phyloP scores from a whole-genome alignment of 2,888 invertebrate species.

The Tinea trinotella region DNA sequence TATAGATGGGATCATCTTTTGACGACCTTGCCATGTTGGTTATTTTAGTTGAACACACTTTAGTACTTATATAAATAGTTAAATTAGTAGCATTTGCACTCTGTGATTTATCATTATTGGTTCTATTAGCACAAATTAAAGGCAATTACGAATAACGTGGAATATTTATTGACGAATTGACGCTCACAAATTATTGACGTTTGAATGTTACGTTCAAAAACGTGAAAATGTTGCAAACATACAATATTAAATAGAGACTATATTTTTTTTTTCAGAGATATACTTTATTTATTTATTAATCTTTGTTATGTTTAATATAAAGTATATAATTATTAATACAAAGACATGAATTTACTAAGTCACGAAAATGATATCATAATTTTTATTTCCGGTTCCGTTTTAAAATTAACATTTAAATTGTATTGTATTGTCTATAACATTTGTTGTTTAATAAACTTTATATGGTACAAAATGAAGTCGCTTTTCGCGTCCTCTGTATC shows the following conservation, averaged over 20 bases:
- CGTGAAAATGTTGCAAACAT: neutral
- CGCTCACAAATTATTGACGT: slow-evolving; percentile 30
- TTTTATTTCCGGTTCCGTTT: too few relatives aligned
- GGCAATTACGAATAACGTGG: slow-evolving; percentile 45
- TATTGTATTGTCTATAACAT: too few relatives aligned
- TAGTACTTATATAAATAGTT: slow-evolving; percentile 10
- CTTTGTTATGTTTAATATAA: too few relatives aligned
- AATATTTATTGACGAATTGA: slow-evolving; percentile 54
- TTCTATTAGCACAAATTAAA: slow-evolving; percentile 32
- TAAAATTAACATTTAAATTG: too few relatives aligned
- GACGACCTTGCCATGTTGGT: slow-evolving; percentile 65
- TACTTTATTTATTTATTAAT: neutral
- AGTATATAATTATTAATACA: too few relatives aligned
- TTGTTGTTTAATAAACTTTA: too few relatives aligned
- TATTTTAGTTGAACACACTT: slow-evolving; percentile 5
- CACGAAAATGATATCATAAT: too few relatives aligned
- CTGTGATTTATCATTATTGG: slow-evolving; percentile 50
- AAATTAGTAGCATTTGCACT: slow-evolving; percentile 30
- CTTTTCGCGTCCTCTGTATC: too few relatives aligned
- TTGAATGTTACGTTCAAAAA: neutral
- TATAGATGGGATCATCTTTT: slow-evolving; percentile 62
- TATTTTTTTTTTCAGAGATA: too few relatives aligned
- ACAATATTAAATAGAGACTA: neutral
- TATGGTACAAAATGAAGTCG: too few relatives aligned
- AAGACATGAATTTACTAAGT: too few relatives aligned